Base-by-base conservation (phyloP, 2,797 vertebrate genomes). In the Lophius americanus region DNA sequence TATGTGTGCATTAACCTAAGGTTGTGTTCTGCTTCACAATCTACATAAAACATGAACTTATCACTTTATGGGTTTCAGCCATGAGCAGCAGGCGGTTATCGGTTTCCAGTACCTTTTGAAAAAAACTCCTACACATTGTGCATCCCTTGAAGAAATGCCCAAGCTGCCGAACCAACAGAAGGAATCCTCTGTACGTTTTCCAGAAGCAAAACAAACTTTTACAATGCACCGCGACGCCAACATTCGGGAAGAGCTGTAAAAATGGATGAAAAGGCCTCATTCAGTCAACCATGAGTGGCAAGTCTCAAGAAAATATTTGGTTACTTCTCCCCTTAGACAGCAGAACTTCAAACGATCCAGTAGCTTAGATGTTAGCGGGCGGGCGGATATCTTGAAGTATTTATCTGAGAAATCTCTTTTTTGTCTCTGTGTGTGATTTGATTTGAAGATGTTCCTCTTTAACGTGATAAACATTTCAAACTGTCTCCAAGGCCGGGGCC, bases 261-360 rank as follows among this genome's bases (percentile, higher is more conserved):
- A 74, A 23, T 23, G 73, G 64, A 72, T 75, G 75, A 87, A 75
- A 83, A 87, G 81, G 64, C 85, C 80, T 62, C 79, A 85, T 90
- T 90, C 83, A 88, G 71, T 88, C 84, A 85, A 75, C 1, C 47
- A 67, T 74, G 59, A 82, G 47, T 81, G 53, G 58, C 49, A 78
- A 66, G 59, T 73, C 75, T 23, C 8, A 2, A 58, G 43, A 78
- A 78, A 66, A 69, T 44, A 37, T 62, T 78, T 37, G 41, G 60
- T 69, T 23, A 23, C 58, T 53, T 67, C 60, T 79, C 65, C 67
- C 62, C 32, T 7, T 47, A 71, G 76, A 88, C 68, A 13, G 82
- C 68, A 78, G 61, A 71, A 64, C 80, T 82, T 87, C 65, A 83
- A 75, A 81, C 69, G 63, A 81, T 68, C 39, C 50, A 14, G 37